phyloP scores from a whole-genome alignment of 2,797 vertebrate species.

The Coluber constrictor region DNA sequence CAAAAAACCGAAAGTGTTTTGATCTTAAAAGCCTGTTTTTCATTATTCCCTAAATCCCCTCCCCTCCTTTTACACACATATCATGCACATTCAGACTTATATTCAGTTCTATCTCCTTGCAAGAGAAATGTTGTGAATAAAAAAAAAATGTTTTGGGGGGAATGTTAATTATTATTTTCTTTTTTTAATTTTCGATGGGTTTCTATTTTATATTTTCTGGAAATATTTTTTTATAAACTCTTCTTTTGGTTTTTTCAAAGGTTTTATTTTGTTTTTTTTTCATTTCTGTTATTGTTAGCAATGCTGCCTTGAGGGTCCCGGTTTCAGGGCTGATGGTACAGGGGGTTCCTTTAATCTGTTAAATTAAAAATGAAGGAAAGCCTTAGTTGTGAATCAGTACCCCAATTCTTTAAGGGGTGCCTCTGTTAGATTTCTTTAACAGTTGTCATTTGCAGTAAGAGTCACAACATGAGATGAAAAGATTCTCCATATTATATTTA shows the following conservation, averaged over 20 bases:
- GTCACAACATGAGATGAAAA: not conserved
- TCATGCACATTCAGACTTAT: not conserved
- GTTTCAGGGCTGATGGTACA: not conserved
- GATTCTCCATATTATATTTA: not conserved
- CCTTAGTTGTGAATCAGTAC: not conserved
- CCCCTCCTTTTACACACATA: not conserved
- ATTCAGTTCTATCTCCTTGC: not conserved
- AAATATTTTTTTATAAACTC: constrained; percentile 33
- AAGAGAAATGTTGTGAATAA: constrained; percentile 20
- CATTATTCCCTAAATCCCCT: not conserved
- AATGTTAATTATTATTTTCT: constrained; percentile 1
- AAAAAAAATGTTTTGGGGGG: constrained; percentile 3
- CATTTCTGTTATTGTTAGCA: not conserved
- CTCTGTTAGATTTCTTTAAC: not conserved
- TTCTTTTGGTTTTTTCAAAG: not conserved
- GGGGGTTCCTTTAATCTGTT: too few relatives aligned
- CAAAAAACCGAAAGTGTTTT: constrained; percentile 26
- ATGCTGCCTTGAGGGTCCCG: accelerated
- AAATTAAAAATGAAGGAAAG: not conserved
- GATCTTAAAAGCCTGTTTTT: constrained; percentile 31
- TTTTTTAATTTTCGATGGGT: constrained; percentile 1
- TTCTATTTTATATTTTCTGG: constrained; percentile 25
- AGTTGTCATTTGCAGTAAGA: not conserved
- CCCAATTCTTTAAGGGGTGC: too few relatives aligned
- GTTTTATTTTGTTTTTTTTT: constrained; percentile 25